These are phyloP conservation scores for Holothuria scabra DNA, from an alignment of 53 echinoderm and acorn worm species.

Conservation along the genomic window DNA sequence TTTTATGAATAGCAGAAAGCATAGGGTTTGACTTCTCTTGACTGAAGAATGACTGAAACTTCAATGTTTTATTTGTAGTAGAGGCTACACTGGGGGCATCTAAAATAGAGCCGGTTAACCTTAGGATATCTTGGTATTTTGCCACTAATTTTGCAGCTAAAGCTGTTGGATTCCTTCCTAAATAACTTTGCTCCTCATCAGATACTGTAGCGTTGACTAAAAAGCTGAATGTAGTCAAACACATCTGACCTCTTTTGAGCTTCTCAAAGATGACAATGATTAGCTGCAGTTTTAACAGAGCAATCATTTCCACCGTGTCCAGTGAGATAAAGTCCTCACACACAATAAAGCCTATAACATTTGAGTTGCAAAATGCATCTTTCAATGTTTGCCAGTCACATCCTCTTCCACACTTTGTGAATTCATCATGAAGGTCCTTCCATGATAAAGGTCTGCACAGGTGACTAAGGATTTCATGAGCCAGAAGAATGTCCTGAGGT, in stretches of 20 bases:
- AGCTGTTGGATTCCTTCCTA: not conserved
- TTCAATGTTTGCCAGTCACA: too few relatives aligned
- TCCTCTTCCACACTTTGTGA: too few relatives aligned
- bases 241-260: not conserved
- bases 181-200: not conserved
- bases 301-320: not conserved
- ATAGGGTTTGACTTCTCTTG: conserved; percentile 1
- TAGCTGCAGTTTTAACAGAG: conserved; percentile 27
- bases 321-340: conserved; percentile 28
- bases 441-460: too few relatives aligned
- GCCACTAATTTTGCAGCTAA: not conserved
- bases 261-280: not conserved
- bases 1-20: conserved; percentile 2
- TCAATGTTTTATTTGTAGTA: not conserved
- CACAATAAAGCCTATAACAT: not conserved
- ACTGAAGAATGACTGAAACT: conserved; percentile 18
- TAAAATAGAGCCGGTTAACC: not conserved
- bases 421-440: too few relatives aligned
- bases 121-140: not conserved
- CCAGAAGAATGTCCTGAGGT: too few relatives aligned
- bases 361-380: too few relatives aligned
- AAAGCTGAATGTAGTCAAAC: not conserved
- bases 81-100: not conserved
- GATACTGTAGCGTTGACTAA: not conserved
- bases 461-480: too few relatives aligned